phyloP scores from a whole-genome alignment of 2,113 vertebrate species.

The Dasyprocta punctata region DNA sequence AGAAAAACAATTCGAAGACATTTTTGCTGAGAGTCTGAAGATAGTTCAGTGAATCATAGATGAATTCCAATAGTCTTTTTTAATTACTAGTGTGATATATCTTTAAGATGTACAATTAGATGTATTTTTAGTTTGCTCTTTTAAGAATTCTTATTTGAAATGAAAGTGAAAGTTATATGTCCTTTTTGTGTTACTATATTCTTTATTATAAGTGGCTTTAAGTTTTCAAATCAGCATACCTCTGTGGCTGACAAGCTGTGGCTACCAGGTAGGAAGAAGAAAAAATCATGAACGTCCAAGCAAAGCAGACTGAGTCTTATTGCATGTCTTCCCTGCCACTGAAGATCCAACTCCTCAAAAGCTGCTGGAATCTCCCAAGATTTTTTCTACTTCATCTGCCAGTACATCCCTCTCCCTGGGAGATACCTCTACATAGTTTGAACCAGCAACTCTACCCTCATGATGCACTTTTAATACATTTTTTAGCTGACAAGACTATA shows the following conservation, averaged over 20 bases:
- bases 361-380: conserved; percentile 69
- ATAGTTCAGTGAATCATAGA: conserved; percentile 60
- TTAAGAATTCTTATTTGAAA: conserved; percentile 55
- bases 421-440: conserved; percentile 72
- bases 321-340: conserved; percentile 70
- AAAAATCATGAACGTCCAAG: conserved; percentile 73
- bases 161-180: conserved; percentile 66
- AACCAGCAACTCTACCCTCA: conserved; percentile 66
- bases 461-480: conserved; percentile 60
- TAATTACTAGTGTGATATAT: conserved; percentile 52
- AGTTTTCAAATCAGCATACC: conserved; percentile 73
- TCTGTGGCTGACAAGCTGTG: conserved; percentile 72
- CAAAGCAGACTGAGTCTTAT: conserved; percentile 71
- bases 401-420: conserved; percentile 65
- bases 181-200: conserved; percentile 69
- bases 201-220: conserved; percentile 71
- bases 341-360: conserved; percentile 79
- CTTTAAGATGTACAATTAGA: conserved; percentile 61
- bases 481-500: conserved; percentile 66
- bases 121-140: conserved; percentile 55
- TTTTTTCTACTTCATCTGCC: conserved; percentile 63
- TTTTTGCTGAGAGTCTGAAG: conserved; percentile 33
- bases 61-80: conserved; percentile 54
- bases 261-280: conserved; percentile 78
- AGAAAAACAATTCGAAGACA: conserved; percentile 38